Conservation (phyloP, 2,888 invertebrate genomes). For the Harmothoe impar region DNA sequence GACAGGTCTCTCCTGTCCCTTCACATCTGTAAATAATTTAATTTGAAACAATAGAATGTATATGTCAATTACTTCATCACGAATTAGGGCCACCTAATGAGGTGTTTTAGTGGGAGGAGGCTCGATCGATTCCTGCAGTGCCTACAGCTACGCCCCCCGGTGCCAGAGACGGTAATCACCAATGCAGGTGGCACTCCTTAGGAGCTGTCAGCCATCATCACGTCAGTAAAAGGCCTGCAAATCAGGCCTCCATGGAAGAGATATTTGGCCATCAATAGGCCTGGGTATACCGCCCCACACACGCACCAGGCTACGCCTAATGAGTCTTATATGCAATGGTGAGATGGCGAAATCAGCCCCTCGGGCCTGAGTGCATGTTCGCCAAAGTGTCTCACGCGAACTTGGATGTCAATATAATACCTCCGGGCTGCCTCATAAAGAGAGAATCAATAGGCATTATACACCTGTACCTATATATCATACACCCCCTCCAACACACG, state of each 20-base stretch:
- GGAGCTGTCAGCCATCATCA: constrained; percentile 39
- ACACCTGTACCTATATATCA: constrained; percentile 47
- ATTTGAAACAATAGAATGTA: constrained; percentile 62
- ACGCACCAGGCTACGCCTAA: constrained; percentile 11
- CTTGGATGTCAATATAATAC: background rate
- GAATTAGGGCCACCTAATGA: constrained; percentile 41
- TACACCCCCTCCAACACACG: background rate
- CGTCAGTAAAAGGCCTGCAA: background rate
- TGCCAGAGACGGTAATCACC: constrained; percentile 20
- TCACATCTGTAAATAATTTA: constrained; percentile 57
- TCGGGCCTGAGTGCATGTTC: background rate
- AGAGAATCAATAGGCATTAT: constrained; percentile 42
- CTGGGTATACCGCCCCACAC: background rate
- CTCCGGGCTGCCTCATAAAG: background rate
- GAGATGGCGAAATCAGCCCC: constrained; percentile 18
- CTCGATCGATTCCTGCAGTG: background rate
- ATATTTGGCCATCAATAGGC: constrained; percentile 50
- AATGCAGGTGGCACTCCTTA: constrained; percentile 24
- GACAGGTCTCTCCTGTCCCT: background rate
- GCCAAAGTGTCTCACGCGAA: constrained; percentile 40
- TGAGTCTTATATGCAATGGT: constrained; percentile 30
- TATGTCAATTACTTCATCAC: constrained; percentile 59
- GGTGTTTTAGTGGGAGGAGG: background rate
- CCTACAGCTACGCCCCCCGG: background rate
- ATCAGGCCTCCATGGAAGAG: constrained; percentile 5